Conservation (phyloP, 35 echinoderm and acorn worm genomes). For the Lytechinus pictus region DNA sequence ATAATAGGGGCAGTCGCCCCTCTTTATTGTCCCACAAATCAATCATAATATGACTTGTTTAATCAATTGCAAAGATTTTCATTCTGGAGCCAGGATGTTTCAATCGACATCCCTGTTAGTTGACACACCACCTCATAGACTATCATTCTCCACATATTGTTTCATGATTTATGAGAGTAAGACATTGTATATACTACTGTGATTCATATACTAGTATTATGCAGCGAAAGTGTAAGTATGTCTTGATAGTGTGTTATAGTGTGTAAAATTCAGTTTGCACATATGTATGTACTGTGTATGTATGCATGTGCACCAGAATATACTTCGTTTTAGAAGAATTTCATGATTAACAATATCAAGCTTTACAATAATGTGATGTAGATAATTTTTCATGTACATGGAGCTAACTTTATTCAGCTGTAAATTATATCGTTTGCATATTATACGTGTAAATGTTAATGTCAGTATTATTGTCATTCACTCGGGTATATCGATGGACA, state of each 20-base stretch:
- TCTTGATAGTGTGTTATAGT: neutral
- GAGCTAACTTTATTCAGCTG: neutral
- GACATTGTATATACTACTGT: neutral
- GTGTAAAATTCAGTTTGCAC: neutral
- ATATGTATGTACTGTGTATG: neutral
- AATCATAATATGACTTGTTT: too few species aligned
- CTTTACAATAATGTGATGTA: neutral
- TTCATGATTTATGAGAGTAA: neutral
- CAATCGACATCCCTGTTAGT: too few species aligned
- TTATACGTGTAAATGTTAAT: neutral
- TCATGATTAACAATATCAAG: neutral
- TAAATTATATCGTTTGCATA: slow-evolving; percentile 7
- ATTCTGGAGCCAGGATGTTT: too few species aligned
- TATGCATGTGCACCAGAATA: neutral
- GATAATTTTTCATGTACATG: neutral
- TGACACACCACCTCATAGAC: too few species aligned
- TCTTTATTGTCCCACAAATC: too few species aligned
- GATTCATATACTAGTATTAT: neutral
- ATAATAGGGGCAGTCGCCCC: too few species aligned
- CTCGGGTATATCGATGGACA: slow-evolving; percentile 8
- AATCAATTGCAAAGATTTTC: too few species aligned
- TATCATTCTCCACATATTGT: too few species aligned
- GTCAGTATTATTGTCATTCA: slow-evolving; percentile 6
- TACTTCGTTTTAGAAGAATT: neutral
- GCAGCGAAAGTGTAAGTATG: neutral